Evolutionary conservation across 1,140 invertebrate genomes (phyloP).

Genomic region (Vollenhovia emeryi): DNA sequence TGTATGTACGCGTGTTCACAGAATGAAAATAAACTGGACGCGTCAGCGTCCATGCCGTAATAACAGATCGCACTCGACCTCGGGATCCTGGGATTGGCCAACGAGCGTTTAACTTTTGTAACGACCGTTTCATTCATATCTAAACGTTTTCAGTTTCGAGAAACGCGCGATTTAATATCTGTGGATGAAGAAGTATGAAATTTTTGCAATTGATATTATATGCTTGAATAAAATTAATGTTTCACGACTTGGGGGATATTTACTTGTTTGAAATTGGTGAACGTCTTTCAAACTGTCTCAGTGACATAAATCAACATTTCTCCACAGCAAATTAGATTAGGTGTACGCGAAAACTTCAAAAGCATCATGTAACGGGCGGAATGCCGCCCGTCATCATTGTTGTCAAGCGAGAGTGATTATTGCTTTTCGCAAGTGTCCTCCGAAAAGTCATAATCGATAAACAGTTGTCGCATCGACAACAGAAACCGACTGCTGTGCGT

Average conservation of each 20-base stretch:
- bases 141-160: not conserved
- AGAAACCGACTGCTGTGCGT: no score
- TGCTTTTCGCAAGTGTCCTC: no score
- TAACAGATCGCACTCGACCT: not conserved
- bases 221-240: not conserved
- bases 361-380: no score
- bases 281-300: not conserved
- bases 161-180: not conserved
- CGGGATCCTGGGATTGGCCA: not conserved
- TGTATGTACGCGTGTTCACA: not conserved
- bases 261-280: not conserved
- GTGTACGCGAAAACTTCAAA: no score
- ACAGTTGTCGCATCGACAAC: no score
- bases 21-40: constrained; percentile 15
- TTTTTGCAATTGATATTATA: not conserved
- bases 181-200: not conserved
- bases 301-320: not conserved
- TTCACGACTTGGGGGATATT: not conserved
- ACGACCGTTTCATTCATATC: not conserved
- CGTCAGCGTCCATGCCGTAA: not conserved
- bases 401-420: no score
- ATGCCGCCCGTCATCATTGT: no score
- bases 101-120: not conserved
- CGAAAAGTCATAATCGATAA: no score
- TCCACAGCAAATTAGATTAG: not conserved